Evolutionary conservation across 2,113 vertebrate species (phyloP), one percentile per base, ranked within the genome.

Genomic region (Passer domesticus): DNA sequence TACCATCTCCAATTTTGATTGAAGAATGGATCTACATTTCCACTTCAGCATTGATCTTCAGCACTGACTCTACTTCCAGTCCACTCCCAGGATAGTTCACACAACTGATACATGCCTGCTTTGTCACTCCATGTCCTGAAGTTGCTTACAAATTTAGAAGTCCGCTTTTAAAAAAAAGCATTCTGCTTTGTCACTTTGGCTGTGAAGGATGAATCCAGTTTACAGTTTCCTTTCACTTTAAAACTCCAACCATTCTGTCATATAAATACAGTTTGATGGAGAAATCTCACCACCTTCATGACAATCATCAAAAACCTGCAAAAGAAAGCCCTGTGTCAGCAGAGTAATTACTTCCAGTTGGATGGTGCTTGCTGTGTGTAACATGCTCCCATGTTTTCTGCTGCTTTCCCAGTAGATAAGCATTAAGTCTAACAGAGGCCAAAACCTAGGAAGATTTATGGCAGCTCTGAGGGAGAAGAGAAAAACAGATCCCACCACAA

Each of bases 251-350:
- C 99, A 99, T 70, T 99, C 99, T 25, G 97, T 98, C 98, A 99
- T 99, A 95, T 99, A 99, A 94, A 99, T 88, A 95, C 99, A 99
- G 92, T 97, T 99, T 6, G 99, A 99, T 25, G 99, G 99, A 28
- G 99, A 99, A 95, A 99, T 99, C 35, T 99, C 99, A 47, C 99
- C 99, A 43, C 99, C 99, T 95, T 99, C 99, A 23, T 99, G 99
- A 96, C 99, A 99, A 95, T 99, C 99, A 8, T 99, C 98, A 96
- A 99, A 99, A 96, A 99, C 99, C 99, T 99, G 86, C 64, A 95
- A 77, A 59, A 96, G 76, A 90, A 97, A 96, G 70, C n/a, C 28
- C 12, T 74, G 22, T 37, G 35, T 95, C 37, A 96, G 78, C 17
- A 70, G 21, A 78, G 23, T 60, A 47, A 76, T 82, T 55, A 6